Percentiles rank a stretch among this genome's conserved stretches.
Evolutionary conservation across 2,888 invertebrate species (phyloP).

Genomic region (Mechanitis mazaeus): DNA sequence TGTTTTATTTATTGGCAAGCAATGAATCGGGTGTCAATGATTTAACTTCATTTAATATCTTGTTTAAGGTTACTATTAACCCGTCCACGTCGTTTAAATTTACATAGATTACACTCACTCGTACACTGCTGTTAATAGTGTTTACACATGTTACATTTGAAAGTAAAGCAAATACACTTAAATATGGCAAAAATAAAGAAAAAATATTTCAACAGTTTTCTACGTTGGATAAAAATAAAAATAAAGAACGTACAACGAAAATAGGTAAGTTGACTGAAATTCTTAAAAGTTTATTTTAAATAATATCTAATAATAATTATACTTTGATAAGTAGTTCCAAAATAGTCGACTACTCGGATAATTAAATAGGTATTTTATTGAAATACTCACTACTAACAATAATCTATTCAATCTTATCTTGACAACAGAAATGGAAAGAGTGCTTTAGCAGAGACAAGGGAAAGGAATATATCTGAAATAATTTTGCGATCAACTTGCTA

Average conservation of each 20-base stretch:
- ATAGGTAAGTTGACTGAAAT: too few relatives aligned
- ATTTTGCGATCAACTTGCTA: conserved; percentile 34
- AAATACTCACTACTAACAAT: background rate
- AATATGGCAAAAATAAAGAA: background rate
- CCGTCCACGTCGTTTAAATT: conserved; percentile 40
- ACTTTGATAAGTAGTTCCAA: too few relatives aligned
- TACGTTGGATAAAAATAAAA: too few relatives aligned
- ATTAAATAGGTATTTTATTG: too few relatives aligned
- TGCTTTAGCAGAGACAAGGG: conserved; percentile 9
- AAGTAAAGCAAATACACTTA: too few relatives aligned
- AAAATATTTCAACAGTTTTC: too few relatives aligned
- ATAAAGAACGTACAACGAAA: too few relatives aligned
- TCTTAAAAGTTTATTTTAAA: too few relatives aligned
- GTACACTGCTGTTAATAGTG: conserved; percentile 9
- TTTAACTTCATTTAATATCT: conserved; percentile 34
- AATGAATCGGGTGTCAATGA: conserved; percentile 20
- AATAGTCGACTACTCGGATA: too few relatives aligned
- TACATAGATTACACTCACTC: conserved; percentile 15
- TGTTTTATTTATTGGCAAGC: conserved; percentile 17
- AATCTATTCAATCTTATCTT: conserved; percentile 2
- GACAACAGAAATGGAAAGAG: conserved; percentile 1
- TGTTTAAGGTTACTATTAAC: conserved; percentile 40
- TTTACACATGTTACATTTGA: conserved; percentile 3
- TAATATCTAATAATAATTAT: too few relatives aligned
- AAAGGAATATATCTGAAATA: conserved; percentile 29